Conservation (phyloP, 2,113 vertebrate species). For the Procavia capensis region DNA sequence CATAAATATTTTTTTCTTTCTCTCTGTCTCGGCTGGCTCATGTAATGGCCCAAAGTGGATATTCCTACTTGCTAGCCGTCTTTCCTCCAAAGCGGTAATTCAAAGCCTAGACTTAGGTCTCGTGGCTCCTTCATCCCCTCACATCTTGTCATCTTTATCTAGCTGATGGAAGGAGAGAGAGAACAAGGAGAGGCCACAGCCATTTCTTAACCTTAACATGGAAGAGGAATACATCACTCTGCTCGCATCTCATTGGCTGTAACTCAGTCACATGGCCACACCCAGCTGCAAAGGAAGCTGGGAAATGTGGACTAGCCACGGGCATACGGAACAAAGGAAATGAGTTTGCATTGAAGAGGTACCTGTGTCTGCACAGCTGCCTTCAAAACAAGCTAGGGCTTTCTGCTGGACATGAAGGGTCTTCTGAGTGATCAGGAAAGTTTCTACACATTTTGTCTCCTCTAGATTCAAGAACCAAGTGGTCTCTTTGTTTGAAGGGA, state of each 20-base stretch:
- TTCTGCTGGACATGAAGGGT: not conserved
- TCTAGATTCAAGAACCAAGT: not conserved
- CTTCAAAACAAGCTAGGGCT: not conserved
- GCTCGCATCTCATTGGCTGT: not conserved
- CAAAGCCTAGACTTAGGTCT: not conserved
- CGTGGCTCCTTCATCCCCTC: not conserved
- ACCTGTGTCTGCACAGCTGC: not conserved
- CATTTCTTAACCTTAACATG: rapidly evolving
- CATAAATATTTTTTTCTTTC: not conserved
- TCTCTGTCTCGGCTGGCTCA: too few species aligned
- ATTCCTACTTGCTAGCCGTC: not conserved
- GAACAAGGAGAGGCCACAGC: not conserved
- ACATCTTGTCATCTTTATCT: not conserved
- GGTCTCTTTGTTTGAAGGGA: not conserved
- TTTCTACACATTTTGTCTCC: not conserved
- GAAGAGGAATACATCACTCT: rapidly evolving
- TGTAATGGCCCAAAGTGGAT: not conserved
- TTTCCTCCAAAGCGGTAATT: not conserved
- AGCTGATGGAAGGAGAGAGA: not conserved
- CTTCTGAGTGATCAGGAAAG: not conserved
- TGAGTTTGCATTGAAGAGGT: not conserved
- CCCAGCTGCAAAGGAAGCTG: not conserved
- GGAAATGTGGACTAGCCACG: not conserved
- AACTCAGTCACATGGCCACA: not conserved
- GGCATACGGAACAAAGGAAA: not conserved